Base-by-base conservation (phyloP, 2,888 invertebrate genomes). In the Octonoba sinensis region DNA sequence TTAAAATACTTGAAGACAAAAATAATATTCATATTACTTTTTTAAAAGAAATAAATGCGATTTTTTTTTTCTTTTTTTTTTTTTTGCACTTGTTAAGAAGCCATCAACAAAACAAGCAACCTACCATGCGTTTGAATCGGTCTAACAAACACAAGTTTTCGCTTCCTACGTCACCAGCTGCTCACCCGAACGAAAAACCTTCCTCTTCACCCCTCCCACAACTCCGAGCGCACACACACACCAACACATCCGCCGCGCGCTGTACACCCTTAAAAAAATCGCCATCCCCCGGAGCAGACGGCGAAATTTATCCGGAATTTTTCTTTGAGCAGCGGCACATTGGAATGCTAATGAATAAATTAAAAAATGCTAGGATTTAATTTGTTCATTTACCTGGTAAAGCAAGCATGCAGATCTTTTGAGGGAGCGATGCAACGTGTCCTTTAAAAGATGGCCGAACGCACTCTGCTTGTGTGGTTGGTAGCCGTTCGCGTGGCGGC, bases 381-480 rank as follows among this genome's bases (percentile, higher is more conserved):
- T 44, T 62, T 62, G 16, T 6, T 18, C 44, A 62, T 44, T 62
- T 62, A 62, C 62, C 62, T 62, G 44, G 18, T 62, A 44, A n/a
- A 22, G 16, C 44, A 18, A 44, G 62, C 11, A 36, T 36, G 36
- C 36, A 36, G 36, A 11, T 36, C 36, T 36, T 36, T 36, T 36
- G 62, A 12, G n/a, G 62, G 11, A 44, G 62, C 12, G 62, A 18
- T 8, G 20, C 51, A 70, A 70, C 77, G 77, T 70, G 69, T 77
- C 70, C 70, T 47, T 70, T 69, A 44, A 36, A 70, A 77, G 77
- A 70, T 77, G 77, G 77, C 77, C 75, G 77, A 77, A 77, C 70
- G 56, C 49, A 15, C 69, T 12, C 70, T 70, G 69, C 64, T 36
- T 62, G 70, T 64, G 64, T 46, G 69, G 70, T 70, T 77, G 62